Base-by-base conservation (phyloP, 2,113 vertebrate species). In the Perccottus glenii region DNA sequence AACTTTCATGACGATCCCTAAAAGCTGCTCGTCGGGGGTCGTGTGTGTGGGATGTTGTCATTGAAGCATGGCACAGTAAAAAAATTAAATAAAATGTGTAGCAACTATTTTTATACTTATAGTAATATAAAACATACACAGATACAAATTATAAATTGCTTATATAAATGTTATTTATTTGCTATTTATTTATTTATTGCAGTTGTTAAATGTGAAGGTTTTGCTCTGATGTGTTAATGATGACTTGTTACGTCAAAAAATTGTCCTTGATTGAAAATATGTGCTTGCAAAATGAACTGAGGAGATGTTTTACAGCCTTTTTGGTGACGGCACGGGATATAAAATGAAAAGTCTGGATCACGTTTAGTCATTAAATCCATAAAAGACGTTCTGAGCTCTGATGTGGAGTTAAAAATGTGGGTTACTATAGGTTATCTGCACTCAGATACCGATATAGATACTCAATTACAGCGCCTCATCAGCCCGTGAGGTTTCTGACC, bases 51-150 rank as follows among this genome's bases (percentile, higher is more conserved):
- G 67, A 72, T 64, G 45, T 79, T 77, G 53, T 82, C 64, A 73
- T 38, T 82, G 73, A 74, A 81, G 75, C 74, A 87, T 76, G 84
- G 75, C 69, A 63, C 70, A 58, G 64, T 65, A 11, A 9, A 74
- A 69, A 67, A 38, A 45, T 67, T 64, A 67, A 14, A 66, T 43
- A 27, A 64, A 57, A 38, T 32, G 77, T 82, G 85, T 90, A 87
- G 87, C 87, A 90, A 89, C 86, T 92, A 91, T 92, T 92, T 92
- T 92, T 92, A 86, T 91, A 90, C 81, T 62, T 44, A 65, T 58
- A 72, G 58, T 77, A 79, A 42, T 66, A 81, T 71, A 47, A 84
- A 75, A 78, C 9, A 15, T 46, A 75, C 49, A 84, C 63, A 66
- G 66, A 79, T 65, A 49, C 60, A 53, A 78, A 78, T 80, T 72